phyloP scores from a whole-genome alignment of 2,888 invertebrate species.

The Tubiluchus corallicola region DNA sequence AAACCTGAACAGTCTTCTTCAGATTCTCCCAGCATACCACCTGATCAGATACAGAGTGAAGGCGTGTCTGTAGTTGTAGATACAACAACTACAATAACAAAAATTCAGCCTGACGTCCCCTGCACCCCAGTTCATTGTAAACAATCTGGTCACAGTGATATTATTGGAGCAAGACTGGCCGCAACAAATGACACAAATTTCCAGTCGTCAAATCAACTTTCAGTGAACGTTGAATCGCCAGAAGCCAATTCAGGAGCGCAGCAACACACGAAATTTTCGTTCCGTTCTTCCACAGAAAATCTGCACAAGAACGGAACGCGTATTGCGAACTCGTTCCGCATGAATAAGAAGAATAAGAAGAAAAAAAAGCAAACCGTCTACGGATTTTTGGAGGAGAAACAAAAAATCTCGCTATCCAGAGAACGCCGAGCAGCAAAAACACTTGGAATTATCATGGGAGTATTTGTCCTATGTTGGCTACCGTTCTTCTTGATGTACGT shows the following conservation, averaged over 20 bases:
- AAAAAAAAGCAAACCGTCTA: neutral
- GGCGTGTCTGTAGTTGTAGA: neutral
- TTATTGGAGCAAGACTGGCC: neutral
- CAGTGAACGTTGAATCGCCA: too few species aligned
- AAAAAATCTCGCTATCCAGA: conserved; percentile 25
- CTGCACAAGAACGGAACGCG: neutral
- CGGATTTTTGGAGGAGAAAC: conserved; percentile 17
- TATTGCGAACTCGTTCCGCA: neutral
- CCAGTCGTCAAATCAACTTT: too few species aligned
- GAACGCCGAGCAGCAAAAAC: conserved; percentile 27
- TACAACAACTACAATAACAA: neutral
- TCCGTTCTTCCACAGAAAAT: too few species aligned
- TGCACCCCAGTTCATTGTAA: too few species aligned
- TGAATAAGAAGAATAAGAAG: too few species aligned
- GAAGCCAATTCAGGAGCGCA: too few species aligned
- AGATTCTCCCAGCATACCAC: neutral
- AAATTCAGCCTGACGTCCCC: neutral
- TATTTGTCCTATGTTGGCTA: conserved; percentile 13
- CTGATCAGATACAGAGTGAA: too few species aligned
- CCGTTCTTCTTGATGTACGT: conserved; percentile 26
- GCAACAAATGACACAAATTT: neutral
- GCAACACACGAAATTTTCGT: too few species aligned
- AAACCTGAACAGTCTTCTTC: neutral
- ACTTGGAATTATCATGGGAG: conserved; percentile 26
- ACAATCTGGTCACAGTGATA: too few species aligned